Conservation (phyloP, 2,888 invertebrate genomes). For the Brachyptera risi region DNA sequence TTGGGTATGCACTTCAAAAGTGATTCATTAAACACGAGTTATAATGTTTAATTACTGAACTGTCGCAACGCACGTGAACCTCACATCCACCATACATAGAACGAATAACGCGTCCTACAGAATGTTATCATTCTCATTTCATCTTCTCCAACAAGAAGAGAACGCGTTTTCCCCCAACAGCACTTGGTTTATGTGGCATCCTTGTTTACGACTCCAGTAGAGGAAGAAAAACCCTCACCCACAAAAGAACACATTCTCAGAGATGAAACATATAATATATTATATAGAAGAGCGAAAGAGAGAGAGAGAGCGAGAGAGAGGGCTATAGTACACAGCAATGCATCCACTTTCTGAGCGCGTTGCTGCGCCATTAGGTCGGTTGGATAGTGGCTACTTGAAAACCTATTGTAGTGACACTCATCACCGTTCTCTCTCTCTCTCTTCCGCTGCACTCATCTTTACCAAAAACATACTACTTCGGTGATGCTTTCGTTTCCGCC, state of each 20-base stretch:
- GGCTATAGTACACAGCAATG: too few relatives aligned
- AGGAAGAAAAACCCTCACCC: not conserved
- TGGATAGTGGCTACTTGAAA: conserved; percentile 12
- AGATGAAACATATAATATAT: conserved; percentile 4
- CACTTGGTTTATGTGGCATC: conserved; percentile 25
- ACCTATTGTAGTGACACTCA: conserved; percentile 20
- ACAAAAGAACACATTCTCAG: conserved; percentile 2
- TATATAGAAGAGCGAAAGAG: conserved; percentile 10
- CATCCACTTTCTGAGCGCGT: not conserved
- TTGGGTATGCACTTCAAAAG: too few relatives aligned
- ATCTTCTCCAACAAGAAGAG: too few relatives aligned
- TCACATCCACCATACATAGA: too few relatives aligned
- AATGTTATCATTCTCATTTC: conserved; percentile 19
- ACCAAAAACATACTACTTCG: too few relatives aligned
- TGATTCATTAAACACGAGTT: too few relatives aligned
- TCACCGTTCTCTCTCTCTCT: not conserved
- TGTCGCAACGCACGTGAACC: too few relatives aligned
- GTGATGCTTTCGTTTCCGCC: too few relatives aligned
- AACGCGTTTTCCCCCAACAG: not conserved
- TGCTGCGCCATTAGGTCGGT: conserved; percentile 23
- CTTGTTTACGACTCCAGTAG: conserved; percentile 20
- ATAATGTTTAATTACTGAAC: too few relatives aligned
- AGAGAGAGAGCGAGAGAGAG: too few relatives aligned
- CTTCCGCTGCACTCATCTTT: too few relatives aligned
- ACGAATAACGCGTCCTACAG: conserved; percentile 4